A percentile compares a stretch with the other conserved stretches of the same genome.
phyloP scores from a whole-genome alignment of 2,797 vertebrate species.

The Arremon aurantiirostris region DNA sequence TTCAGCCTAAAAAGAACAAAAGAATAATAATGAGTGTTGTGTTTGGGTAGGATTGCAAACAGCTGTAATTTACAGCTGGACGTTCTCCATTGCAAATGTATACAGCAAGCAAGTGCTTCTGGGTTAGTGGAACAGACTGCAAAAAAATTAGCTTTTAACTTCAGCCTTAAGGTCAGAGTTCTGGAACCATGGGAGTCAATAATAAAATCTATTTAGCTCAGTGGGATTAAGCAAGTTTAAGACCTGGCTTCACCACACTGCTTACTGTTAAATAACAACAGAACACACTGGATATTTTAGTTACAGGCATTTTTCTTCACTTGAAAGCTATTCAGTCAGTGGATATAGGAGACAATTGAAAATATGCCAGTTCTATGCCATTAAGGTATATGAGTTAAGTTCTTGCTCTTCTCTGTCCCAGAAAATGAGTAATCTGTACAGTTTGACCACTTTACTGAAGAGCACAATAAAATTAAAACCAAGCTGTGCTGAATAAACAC shows the following conservation, averaged over 20 bases:
- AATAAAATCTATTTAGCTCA: slow-evolving; percentile 61
- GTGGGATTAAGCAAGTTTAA: slow-evolving; percentile 54
- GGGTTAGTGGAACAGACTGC: slow-evolving; percentile 13
- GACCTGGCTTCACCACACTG: slow-evolving; percentile 26
- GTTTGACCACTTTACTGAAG: background rate
- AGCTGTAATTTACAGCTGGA: slow-evolving; percentile 65
- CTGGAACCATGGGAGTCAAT: slow-evolving; percentile 38
- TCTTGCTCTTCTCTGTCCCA: slow-evolving; percentile 3
- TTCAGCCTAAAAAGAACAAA: slow-evolving; percentile 59
- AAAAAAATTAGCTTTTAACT: slow-evolving; percentile 55
- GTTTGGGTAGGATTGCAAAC: slow-evolving; percentile 50
- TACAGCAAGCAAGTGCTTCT: slow-evolving; percentile 38
- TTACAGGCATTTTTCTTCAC: slow-evolving; percentile 30
- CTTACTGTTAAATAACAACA: slow-evolving; percentile 49
- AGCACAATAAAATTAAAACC: slow-evolving; percentile 53
- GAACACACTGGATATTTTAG: slow-evolving; percentile 32
- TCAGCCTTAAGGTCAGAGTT: slow-evolving; percentile 53
- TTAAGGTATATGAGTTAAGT: slow-evolving; percentile 21
- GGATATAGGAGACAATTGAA: background rate
- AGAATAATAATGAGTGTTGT: slow-evolving; percentile 57
- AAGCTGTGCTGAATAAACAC: slow-evolving; percentile 35
- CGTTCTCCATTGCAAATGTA: background rate
- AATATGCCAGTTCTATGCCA: background rate
- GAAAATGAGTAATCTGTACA: background rate
- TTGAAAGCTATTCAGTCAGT: slow-evolving; percentile 15